Conservation (phyloP, 2,797 vertebrate species). For the Sebastes steindachneri region DNA sequence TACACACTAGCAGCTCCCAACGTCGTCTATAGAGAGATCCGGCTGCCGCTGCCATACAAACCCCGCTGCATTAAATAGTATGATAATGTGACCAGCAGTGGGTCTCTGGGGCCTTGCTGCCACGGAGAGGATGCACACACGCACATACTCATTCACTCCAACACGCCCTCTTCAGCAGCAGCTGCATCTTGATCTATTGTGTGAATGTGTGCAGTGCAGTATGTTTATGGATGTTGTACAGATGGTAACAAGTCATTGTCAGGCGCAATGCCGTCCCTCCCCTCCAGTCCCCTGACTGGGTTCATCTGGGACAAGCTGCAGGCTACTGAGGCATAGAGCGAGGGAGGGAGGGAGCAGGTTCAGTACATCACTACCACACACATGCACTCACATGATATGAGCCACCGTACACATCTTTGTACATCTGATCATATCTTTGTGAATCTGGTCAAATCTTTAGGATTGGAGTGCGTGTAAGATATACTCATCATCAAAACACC, state of each 20-base stretch:
- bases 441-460: background rate
- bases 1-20: constrained; percentile 29
- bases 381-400: background rate
- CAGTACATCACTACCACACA: constrained; percentile 15
- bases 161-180: constrained; percentile 44
- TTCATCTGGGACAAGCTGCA: constrained; percentile 72
- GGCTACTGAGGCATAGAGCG: constrained; percentile 51
- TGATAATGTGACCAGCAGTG: constrained; percentile 72
- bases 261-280: constrained; percentile 29
- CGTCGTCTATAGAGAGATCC: constrained; percentile 17
- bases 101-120: constrained; percentile 66
- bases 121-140: constrained; percentile 31
- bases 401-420: background rate
- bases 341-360: constrained; percentile 12
- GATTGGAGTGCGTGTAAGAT: background rate
- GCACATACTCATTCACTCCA: constrained; percentile 24
- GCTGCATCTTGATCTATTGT: constrained; percentile 67
- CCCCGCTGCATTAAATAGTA: constrained; percentile 66
- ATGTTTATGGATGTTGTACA: constrained; percentile 74
- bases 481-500: background rate
- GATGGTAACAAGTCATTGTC: constrained; percentile 77
- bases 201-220: constrained; percentile 62
- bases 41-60: constrained; percentile 40
- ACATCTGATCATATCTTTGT: background rate
- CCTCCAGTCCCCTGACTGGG: constrained; percentile 40